These are phyloP conservation scores for Pseudochromis fuscus DNA, from an alignment of 2,797 vertebrate species.

Conservation along the genomic window DNA sequence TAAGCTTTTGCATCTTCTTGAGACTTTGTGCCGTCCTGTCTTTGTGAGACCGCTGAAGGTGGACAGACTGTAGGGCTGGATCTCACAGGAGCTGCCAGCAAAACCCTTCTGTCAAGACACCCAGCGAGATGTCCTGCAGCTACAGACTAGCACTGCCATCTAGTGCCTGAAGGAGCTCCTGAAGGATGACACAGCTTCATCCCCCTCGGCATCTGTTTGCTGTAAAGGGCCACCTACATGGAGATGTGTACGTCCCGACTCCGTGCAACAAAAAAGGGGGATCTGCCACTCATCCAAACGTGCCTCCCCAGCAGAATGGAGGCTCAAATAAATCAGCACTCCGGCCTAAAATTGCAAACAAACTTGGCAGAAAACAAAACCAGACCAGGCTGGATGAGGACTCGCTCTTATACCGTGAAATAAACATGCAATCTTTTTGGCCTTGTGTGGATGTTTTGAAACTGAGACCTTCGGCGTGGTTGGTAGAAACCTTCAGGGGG, in stretches of 20 bases:
- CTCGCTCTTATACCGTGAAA: neutral
- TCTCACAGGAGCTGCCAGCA: slow-evolving; percentile 17
- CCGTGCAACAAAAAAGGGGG: slow-evolving; percentile 31
- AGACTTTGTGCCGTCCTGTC: slow-evolving; percentile 30
- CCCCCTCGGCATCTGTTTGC: slow-evolving; percentile 68
- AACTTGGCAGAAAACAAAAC: slow-evolving; percentile 43
- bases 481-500: neutral
- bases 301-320: slow-evolving; percentile 6
- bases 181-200: neutral
- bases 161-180: slow-evolving; percentile 56
- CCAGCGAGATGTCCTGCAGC: slow-evolving; percentile 12
- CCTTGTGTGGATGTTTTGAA: slow-evolving; percentile 25
- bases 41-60: slow-evolving; percentile 36
- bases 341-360: slow-evolving; percentile 51
- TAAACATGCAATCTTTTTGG: slow-evolving; percentile 19
- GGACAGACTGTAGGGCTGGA: slow-evolving; percentile 26
- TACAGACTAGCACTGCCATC: slow-evolving; percentile 78
- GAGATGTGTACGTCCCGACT: slow-evolving; percentile 47
- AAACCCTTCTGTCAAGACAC: slow-evolving; percentile 37
- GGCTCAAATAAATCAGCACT: slow-evolving; percentile 63
- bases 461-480: slow-evolving; percentile 1
- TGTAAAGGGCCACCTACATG: slow-evolving; percentile 69
- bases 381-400: slow-evolving; percentile 14
- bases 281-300: slow-evolving; percentile 52
- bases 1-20: slow-evolving; percentile 35